A percentile compares a stretch with the other conserved stretches of the same genome.
phyloP scores from a whole-genome alignment of 2,797 vertebrate species.

The Salarias fasciatus region DNA sequence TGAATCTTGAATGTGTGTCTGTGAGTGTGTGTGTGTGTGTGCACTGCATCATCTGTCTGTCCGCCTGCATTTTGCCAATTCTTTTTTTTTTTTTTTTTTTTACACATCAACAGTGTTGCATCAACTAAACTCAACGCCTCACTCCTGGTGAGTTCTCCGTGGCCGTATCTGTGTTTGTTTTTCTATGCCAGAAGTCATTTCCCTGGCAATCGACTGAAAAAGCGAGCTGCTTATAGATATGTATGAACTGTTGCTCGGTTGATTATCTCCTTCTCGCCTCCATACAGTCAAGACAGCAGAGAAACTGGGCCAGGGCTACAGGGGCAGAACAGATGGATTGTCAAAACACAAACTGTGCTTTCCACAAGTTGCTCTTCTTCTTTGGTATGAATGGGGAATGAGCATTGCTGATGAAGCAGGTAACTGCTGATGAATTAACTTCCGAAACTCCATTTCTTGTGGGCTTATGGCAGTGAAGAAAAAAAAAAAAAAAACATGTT shows the following conservation, averaged over 20 bases:
- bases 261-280: slow-evolving; percentile 10
- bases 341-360: slow-evolving; percentile 23
- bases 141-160: too few species aligned
- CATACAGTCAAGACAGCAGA: slow-evolving; percentile 25
- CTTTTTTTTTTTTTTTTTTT: neutral
- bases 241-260: slow-evolving; percentile 21
- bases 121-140: neutral
- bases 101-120: neutral
- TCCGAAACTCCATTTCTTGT: slow-evolving; percentile 19
- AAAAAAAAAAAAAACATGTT: slow-evolving; percentile 3
- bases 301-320: slow-evolving; percentile 59
- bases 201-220: slow-evolving; percentile 11
- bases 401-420: slow-evolving; percentile 27
- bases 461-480: neutral
- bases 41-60: neutral
- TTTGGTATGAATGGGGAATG: slow-evolving; percentile 46
- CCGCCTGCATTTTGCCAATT: too few species aligned
- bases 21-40: slow-evolving; percentile 12
- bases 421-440: slow-evolving; percentile 18
- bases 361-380: slow-evolving; percentile 33
- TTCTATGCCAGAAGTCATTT: slow-evolving; percentile 13
- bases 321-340: slow-evolving; percentile 56
- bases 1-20: neutral
- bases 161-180: neutral
- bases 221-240: slow-evolving; percentile 5